Conservation (phyloP, 1,140 invertebrate genomes). For the Ericerus pela region DNA sequence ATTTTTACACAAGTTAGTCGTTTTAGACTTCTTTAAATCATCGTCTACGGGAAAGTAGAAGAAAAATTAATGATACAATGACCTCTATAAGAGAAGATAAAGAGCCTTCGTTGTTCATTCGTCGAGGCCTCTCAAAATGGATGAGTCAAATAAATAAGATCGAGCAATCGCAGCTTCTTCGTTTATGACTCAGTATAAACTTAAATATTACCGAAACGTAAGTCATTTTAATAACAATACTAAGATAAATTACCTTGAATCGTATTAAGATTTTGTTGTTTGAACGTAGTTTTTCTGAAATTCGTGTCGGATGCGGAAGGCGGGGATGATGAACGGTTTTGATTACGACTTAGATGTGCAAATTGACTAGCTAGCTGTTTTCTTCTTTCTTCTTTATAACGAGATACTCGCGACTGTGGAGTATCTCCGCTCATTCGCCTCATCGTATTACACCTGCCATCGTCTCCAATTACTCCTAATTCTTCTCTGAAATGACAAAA, state of each 20-base stretch:
- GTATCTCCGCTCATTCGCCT: not conserved
- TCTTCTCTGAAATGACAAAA: not conserved
- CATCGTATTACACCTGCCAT: not conserved
- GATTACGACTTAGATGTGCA: constrained; percentile 14
- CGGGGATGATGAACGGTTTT: not conserved
- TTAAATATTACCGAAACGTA: too few relatives aligned
- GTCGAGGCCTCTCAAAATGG: too few relatives aligned
- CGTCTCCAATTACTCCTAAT: not conserved
- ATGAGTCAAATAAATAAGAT: too few relatives aligned
- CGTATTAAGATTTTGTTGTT: not conserved
- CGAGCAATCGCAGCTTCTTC: too few relatives aligned
- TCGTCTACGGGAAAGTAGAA: not conserved
- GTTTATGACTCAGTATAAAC: too few relatives aligned
- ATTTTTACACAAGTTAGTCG: not conserved
- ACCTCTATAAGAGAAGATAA: too few relatives aligned
- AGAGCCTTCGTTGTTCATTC: too few relatives aligned
- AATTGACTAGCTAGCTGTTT: constrained; percentile 39
- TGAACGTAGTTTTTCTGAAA: not conserved
- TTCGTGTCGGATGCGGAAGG: constrained; percentile 1
- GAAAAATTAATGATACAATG: too few relatives aligned
- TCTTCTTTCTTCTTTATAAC: constrained; percentile 48
- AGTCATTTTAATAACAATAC: too few relatives aligned
- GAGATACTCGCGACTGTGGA: constrained; percentile 40
- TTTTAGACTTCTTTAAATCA: not conserved
- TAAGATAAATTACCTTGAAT: too few relatives aligned